A percentile compares a stretch with the other conserved stretches of the same genome.
Evolutionary conservation across 2,888 invertebrate genomes (phyloP).

Genomic region (Timema podura): DNA sequence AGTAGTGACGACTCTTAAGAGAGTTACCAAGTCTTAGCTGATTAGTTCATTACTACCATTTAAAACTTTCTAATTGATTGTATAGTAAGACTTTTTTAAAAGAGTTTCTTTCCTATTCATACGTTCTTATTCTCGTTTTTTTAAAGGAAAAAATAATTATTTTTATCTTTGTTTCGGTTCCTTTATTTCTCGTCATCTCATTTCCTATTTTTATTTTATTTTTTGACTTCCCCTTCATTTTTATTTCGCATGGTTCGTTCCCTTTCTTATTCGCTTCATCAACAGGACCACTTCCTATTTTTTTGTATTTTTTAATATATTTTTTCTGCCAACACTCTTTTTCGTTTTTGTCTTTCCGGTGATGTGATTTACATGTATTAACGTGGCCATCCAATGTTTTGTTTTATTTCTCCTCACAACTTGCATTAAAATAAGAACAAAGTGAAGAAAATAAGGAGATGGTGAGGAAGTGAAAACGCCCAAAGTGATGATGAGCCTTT

Average conservation of each 20-base stretch:
- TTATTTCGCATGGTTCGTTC: conserved; percentile 21
- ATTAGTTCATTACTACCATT: conserved; percentile 26
- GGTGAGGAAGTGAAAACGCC: conserved; percentile 9
- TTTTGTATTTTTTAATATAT: conserved; percentile 14
- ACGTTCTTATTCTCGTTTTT: too few species aligned
- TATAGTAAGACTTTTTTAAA: too few species aligned
- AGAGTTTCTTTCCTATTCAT: too few species aligned
- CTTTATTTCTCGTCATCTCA: background rate
- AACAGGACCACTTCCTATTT: conserved; percentile 19
- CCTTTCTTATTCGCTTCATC: conserved; percentile 28
- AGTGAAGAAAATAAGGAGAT: background rate
- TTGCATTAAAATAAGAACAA: conserved; percentile 10
- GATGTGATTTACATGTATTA: conserved; percentile 31
- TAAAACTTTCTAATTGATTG: conserved; percentile 29
- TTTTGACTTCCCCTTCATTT: conserved; percentile 18
- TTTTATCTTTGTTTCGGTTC: conserved; percentile 8
- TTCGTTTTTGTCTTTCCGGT: conserved; percentile 25
- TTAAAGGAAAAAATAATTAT: too few species aligned
- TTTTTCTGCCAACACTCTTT: background rate
- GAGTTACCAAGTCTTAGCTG: conserved; percentile 15
- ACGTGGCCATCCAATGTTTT: too few species aligned
- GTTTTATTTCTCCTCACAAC: background rate
- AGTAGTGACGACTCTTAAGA: too few species aligned
- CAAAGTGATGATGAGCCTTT: conserved; percentile 11
- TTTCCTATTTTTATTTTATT: conserved; percentile 2